A percentile compares a stretch with the other conserved stretches of the same genome.
Evolutionary conservation across 2,113 vertebrate species (phyloP).

Genomic region (Meles meles): DNA sequence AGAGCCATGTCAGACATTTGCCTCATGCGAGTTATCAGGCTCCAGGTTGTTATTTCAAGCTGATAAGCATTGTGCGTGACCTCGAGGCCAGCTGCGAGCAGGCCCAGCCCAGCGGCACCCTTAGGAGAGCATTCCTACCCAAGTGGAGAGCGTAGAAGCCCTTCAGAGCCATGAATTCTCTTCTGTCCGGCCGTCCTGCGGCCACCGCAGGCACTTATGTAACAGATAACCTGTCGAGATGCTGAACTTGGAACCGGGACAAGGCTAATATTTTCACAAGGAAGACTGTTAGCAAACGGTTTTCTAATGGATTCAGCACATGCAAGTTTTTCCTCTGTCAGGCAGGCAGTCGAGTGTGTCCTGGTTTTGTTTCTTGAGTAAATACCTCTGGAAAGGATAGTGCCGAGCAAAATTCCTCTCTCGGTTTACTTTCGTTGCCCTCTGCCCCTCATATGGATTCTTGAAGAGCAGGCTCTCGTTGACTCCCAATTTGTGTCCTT

Average conservation of each 20-base stretch:
- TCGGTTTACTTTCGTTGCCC: slow-evolving; percentile 47
- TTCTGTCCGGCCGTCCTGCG: slow-evolving; percentile 18
- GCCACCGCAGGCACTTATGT: slow-evolving; percentile 64
- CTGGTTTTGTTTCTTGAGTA: slow-evolving; percentile 74
- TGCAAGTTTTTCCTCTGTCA: slow-evolving; percentile 74
- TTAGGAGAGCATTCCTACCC: not conserved
- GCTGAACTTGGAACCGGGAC: slow-evolving; percentile 75
- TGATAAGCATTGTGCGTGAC: slow-evolving; percentile 29
- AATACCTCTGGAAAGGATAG: slow-evolving; percentile 58
- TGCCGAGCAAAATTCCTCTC: slow-evolving; percentile 42
- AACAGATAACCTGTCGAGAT: slow-evolving; percentile 78
- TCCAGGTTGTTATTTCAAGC: slow-evolving; percentile 14
- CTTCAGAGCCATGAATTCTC: not conserved
- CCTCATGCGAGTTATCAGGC: not conserved
- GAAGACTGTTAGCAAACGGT: slow-evolving; percentile 70
- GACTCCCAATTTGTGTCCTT: slow-evolving; percentile 44
- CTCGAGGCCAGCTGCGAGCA: not conserved
- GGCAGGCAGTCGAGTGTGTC: slow-evolving; percentile 11
- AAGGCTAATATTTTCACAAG: slow-evolving; percentile 82
- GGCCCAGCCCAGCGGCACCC: not conserved
- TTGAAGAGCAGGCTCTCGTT: not conserved
- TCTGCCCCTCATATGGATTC: slow-evolving; percentile 61
- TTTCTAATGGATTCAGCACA: slow-evolving; percentile 74
- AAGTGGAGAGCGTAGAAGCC: not conserved
- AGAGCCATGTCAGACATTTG: not conserved